Percentiles rank a stretch among this genome's conserved stretches.
Conservation (phyloP, 2,888 invertebrate genomes). For the Eudemis profundana region DNA sequence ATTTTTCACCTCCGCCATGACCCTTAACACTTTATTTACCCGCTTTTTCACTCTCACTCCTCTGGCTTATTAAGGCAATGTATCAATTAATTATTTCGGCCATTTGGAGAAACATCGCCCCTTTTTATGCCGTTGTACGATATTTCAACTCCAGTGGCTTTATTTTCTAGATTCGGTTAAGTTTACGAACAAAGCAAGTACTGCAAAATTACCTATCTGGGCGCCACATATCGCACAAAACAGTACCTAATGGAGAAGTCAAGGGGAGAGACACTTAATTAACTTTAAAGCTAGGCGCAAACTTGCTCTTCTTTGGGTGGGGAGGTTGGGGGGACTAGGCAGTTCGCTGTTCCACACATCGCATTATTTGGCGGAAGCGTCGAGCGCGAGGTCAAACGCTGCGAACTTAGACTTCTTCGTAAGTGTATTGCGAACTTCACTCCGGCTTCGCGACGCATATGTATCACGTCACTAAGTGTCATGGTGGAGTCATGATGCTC, state of each 20-base stretch:
- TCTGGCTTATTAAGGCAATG: slow-evolving; percentile 36
- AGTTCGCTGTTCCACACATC: slow-evolving; percentile 57
- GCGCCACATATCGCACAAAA: slow-evolving; percentile 63
- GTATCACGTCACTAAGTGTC: slow-evolving; percentile 53
- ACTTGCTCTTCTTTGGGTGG: slow-evolving; percentile 57
- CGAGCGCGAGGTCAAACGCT: slow-evolving; percentile 66
- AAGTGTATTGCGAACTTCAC: slow-evolving; percentile 70
- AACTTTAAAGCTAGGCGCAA: slow-evolving; percentile 74
- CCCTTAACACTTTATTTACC: slow-evolving; percentile 58
- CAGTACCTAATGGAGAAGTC: slow-evolving; percentile 56
- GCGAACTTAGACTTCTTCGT: slow-evolving; percentile 61
- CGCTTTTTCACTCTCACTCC: slow-evolving; percentile 47
- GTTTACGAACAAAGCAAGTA: slow-evolving; percentile 47
- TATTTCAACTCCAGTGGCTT: not conserved
- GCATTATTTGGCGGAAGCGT: slow-evolving; percentile 62
- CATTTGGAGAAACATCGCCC: slow-evolving; percentile 29
- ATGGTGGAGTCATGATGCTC: slow-evolving; percentile 50
- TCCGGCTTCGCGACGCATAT: slow-evolving; percentile 56
- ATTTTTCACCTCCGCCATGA: slow-evolving; percentile 65
- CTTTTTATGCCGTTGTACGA: slow-evolving; percentile 8
- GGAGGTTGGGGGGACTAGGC: slow-evolving; percentile 50
- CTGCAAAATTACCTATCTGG: slow-evolving; percentile 59
- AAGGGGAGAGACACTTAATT: slow-evolving; percentile 67
- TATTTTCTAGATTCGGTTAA: not conserved
- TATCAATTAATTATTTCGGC: slow-evolving; percentile 38